Evolutionary conservation across 2,888 invertebrate genomes (phyloP).

Genomic region (Meandrusa payeni): DNA sequence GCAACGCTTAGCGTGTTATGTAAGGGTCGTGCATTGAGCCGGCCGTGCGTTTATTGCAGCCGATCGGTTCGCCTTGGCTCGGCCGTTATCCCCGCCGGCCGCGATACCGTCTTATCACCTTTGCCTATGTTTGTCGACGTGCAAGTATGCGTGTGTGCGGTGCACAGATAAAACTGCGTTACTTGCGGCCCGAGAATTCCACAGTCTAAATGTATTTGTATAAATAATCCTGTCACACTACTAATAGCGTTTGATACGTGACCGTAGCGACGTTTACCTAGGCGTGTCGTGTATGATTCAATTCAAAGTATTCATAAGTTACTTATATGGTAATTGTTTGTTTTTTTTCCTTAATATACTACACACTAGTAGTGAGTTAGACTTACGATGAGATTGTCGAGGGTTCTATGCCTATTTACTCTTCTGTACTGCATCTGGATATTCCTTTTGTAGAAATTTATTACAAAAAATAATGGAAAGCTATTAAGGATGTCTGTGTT

Average conservation of each 20-base stretch:
- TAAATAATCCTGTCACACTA: slow-evolving; percentile 13
- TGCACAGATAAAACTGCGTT: slow-evolving; percentile 24
- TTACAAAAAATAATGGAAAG: too few relatives aligned
- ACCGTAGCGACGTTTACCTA: slow-evolving; percentile 8
- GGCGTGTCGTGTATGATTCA: slow-evolving; percentile 6
- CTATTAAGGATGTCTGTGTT: too few relatives aligned
- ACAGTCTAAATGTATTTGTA: slow-evolving; percentile 19
- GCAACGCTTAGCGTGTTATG: slow-evolving; percentile 47
- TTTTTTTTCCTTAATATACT: too few relatives aligned
- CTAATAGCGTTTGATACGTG: slow-evolving; percentile 18
- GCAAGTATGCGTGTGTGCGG: slow-evolving; percentile 35
- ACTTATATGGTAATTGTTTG: slow-evolving; percentile 13
- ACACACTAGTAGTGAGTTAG: too few relatives aligned
- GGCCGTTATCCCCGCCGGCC: slow-evolving; percentile 65
- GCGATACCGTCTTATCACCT: slow-evolving; percentile 54
- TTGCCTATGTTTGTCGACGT: slow-evolving; percentile 42
- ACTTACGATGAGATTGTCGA: too few relatives aligned
- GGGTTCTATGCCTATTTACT: too few relatives aligned
- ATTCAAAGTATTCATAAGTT: too few relatives aligned
- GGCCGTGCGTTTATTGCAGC: slow-evolving; percentile 14
- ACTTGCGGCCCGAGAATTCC: slow-evolving; percentile 10
- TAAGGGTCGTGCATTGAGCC: slow-evolving; percentile 43
- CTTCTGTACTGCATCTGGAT: too few relatives aligned
- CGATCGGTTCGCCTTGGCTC: slow-evolving; percentile 62
- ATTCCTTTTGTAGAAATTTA: too few relatives aligned